These are phyloP conservation scores for Anguilla japonica DNA, from an alignment of 2,113 vertebrate species.

Conservation along the genomic window DNA sequence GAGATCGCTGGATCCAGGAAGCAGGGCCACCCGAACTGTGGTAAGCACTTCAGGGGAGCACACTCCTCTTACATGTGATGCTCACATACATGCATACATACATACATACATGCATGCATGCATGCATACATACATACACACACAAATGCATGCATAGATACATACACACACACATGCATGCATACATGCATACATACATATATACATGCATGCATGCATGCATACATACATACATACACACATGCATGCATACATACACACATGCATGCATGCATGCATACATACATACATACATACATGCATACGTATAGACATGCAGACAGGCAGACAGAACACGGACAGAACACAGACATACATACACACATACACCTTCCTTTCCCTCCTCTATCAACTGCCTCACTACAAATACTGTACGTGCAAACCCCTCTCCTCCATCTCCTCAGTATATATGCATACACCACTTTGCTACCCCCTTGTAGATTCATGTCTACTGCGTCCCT, in stretches of 20 bases:
- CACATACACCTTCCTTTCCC: neutral
- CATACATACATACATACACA: neutral
- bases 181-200: neutral
- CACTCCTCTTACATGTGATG: neutral
- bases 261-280: too few species aligned
- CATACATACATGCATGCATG: neutral
- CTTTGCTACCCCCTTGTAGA: neutral
- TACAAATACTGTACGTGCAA: neutral
- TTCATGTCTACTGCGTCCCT: neutral
- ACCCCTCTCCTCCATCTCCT: neutral
- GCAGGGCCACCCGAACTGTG: constrained; percentile 87
- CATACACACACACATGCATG: too few species aligned
- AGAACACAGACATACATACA: too few species aligned
- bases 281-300: too few species aligned
- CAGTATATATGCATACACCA: neutral
- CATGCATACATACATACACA: too few species aligned
- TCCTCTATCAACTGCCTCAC: neutral
- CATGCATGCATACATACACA: too few species aligned
- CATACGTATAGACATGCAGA: too few species aligned
- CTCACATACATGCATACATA: neutral
- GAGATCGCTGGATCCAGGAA: constrained; percentile 92
- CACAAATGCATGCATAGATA: too few species aligned
- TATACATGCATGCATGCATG: neutral
- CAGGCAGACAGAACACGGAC: too few species aligned
- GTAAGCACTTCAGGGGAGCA: constrained; percentile 68